These are phyloP conservation scores for Sphinx pinastri DNA, from an alignment of 2,888 invertebrate genomes.

Conservation along the genomic window DNA sequence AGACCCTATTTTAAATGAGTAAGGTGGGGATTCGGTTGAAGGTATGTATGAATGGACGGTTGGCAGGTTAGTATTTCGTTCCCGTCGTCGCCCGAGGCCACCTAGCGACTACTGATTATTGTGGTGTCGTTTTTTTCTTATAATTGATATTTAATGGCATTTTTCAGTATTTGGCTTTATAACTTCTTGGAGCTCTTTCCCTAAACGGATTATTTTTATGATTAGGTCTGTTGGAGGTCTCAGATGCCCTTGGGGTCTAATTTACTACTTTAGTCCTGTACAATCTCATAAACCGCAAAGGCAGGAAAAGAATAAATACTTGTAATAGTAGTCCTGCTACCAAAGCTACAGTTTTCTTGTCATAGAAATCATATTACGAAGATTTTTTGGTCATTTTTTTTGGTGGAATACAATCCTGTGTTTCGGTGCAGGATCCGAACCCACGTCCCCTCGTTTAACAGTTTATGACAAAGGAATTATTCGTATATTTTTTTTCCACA, in stretches of 20 bases:
- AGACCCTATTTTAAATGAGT: not conserved
- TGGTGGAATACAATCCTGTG: too few relatives aligned
- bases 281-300: not conserved
- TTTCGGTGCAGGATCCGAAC: not conserved
- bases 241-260: not conserved
- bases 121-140: slow-evolving; percentile 42
- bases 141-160: slow-evolving; percentile 56
- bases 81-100: slow-evolving; percentile 42
- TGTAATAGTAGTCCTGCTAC: too few relatives aligned
- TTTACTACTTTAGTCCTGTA: not conserved
- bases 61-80: slow-evolving; percentile 33
- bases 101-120: slow-evolving; percentile 47
- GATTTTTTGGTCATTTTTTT: not conserved
- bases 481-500: too few relatives aligned
- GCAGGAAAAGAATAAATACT: not conserved
- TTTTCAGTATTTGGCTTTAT: slow-evolving; percentile 38
- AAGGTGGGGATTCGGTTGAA: slow-evolving; percentile 6
- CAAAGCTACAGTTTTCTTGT: not conserved
- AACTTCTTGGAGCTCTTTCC: slow-evolving; percentile 39
- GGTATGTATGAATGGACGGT: slow-evolving; percentile 28
- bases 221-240: slow-evolving; percentile 20
- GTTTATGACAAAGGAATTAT: too few relatives aligned
- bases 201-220: slow-evolving; percentile 29
- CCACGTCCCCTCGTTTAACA: too few relatives aligned
- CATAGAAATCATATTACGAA: not conserved